These are phyloP conservation scores for Actenoides hombroni DNA, from an alignment of 2,113 vertebrate species.

Conservation along the genomic window DNA sequence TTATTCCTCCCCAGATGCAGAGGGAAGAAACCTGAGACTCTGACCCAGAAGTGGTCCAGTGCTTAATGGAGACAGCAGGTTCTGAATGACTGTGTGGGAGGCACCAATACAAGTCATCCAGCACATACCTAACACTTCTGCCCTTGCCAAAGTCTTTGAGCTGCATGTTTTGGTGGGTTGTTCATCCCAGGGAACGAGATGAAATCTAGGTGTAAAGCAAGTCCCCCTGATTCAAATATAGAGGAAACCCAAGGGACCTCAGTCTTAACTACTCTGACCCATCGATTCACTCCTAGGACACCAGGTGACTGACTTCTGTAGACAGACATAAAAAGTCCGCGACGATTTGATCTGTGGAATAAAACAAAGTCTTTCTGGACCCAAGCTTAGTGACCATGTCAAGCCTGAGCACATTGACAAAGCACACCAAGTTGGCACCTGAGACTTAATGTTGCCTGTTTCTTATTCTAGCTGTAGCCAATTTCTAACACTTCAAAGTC, in stretches of 20 bases:
- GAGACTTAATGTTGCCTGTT: neutral
- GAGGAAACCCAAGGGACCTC: neutral
- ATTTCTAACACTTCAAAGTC: neutral
- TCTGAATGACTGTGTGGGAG: neutral
- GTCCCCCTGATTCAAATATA: neutral
- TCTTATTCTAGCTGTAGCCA: neutral
- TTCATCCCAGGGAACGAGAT: neutral
- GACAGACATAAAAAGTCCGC: neutral
- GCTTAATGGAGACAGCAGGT: neutral
- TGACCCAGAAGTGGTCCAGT: neutral
- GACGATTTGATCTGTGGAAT: neutral
- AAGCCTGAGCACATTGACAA: neutral
- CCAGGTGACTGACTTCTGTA: neutral
- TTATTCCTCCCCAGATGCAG: too few relatives aligned
- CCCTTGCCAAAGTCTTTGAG: neutral
- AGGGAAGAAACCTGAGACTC: neutral
- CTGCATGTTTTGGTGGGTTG: accelerated
- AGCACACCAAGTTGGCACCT: neutral
- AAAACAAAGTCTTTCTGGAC: neutral
- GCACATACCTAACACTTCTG: neutral
- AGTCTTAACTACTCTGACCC: neutral
- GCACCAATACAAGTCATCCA: neutral
- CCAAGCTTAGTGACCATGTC: neutral
- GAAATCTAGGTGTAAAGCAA: neutral
- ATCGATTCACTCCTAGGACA: too few relatives aligned